phyloP scores from a whole-genome alignment of 2,888 invertebrate species.

The Xestobium rufovillosum region DNA sequence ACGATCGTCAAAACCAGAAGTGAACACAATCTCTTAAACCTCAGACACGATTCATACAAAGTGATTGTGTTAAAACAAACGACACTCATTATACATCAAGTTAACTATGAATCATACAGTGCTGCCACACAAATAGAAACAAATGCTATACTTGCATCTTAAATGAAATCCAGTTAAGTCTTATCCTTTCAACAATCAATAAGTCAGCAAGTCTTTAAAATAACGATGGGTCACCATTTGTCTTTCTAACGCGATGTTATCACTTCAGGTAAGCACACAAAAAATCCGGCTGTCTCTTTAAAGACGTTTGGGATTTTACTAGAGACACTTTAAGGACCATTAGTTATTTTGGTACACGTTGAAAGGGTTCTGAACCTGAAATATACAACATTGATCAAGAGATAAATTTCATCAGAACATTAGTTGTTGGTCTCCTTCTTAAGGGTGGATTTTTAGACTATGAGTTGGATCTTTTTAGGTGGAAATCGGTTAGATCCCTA shows the following conservation, averaged over 20 bases:
- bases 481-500: too few relatives aligned
- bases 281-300: slow-evolving; percentile 19
- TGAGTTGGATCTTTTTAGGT: too few relatives aligned
- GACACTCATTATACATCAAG: slow-evolving; percentile 30
- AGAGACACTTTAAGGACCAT: slow-evolving; percentile 28
- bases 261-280: not conserved
- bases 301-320: slow-evolving; percentile 24
- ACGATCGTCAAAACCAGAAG: too few relatives aligned
- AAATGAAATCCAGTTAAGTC: slow-evolving; percentile 17
- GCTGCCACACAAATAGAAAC: slow-evolving; percentile 19
- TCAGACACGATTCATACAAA: slow-evolving; percentile 20
- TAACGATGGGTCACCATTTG: slow-evolving; percentile 33
- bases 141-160: too few relatives aligned
- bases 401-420: too few relatives aligned
- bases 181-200: slow-evolving; percentile 34
- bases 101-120: slow-evolving; percentile 22
- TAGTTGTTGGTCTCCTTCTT: too few relatives aligned
- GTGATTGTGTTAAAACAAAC: slow-evolving; percentile 24
- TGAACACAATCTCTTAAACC: too few relatives aligned
- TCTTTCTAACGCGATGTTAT: slow-evolving; percentile 31
- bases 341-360: slow-evolving; percentile 30
- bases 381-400: too few relatives aligned
- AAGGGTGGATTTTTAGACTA: too few relatives aligned
- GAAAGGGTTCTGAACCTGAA: slow-evolving; percentile 25
- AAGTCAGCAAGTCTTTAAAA: slow-evolving; percentile 35